A percentile compares a stretch with the other conserved stretches of the same genome.
These are phyloP conservation scores for Orthochromis malagaraziensis DNA, from an alignment of 2,113 vertebrate genomes.

Conservation along the genomic window DNA sequence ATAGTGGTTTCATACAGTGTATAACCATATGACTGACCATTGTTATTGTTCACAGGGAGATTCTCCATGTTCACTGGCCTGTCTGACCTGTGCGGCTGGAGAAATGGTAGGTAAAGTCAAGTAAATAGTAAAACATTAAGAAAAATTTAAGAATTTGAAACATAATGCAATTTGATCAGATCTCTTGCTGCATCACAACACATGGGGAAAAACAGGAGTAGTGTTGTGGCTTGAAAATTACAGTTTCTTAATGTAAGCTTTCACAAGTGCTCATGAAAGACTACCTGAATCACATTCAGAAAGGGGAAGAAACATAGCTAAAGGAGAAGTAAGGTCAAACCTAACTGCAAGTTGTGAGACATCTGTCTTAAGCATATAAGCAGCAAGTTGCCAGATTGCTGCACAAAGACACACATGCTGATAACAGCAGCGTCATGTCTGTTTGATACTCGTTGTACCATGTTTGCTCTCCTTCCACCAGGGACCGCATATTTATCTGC, in stretches of 20 bases:
- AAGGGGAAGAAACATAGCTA: background rate
- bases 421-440: background rate
- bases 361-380: background rate
- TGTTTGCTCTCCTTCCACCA: background rate
- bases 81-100: slow-evolving; percentile 75
- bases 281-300: background rate
- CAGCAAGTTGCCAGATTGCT: background rate
- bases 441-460: background rate
- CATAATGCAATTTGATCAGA: background rate
- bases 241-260: background rate
- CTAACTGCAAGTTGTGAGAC: background rate
- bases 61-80: slow-evolving; percentile 87
- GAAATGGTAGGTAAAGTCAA: background rate
- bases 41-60: slow-evolving; percentile 75
- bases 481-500: background rate
- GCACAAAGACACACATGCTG: background rate
- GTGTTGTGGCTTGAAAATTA: background rate
- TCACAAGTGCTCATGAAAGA: background rate
- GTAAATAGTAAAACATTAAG: background rate
- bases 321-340: background rate
- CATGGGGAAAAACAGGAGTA: background rate
- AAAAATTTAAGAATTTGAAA: background rate
- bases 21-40: slow-evolving; percentile 85
- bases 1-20: slow-evolving; percentile 85
- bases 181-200: background rate